Conservation (phyloP, 2,113 vertebrate genomes). For the Thalassarche chlororhynchos region DNA sequence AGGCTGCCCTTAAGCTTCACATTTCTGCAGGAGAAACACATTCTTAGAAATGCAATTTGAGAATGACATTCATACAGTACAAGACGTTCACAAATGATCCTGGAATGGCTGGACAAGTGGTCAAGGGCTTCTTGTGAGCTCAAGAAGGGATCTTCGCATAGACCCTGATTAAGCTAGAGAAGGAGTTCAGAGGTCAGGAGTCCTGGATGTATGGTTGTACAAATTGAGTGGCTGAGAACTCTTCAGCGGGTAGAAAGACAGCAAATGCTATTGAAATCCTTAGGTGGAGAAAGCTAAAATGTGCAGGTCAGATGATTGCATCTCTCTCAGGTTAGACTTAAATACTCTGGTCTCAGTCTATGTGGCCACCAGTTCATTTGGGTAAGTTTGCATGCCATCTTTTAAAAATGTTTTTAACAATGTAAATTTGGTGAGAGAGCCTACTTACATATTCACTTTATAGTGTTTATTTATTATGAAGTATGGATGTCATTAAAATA, state of each 20-base stretch:
- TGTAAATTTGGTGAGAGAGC: neutral
- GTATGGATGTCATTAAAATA: neutral
- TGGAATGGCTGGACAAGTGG: neutral
- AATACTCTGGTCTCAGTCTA: neutral
- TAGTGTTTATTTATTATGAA: neutral
- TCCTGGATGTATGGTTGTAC: neutral
- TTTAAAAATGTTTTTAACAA: neutral
- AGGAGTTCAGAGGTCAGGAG: neutral
- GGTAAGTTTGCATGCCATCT: neutral
- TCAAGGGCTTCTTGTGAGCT: neutral
- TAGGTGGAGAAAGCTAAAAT: neutral
- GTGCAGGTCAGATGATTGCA: neutral
- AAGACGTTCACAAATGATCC: neutral
- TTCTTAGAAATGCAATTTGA: neutral
- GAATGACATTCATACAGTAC: neutral
- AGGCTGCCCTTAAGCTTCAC: too few species aligned
- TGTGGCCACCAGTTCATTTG: neutral
- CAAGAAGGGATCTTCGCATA: neutral
- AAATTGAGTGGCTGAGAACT: neutral
- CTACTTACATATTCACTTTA: neutral
- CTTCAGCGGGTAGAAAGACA: neutral
- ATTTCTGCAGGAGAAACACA: neutral
- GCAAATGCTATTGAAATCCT: neutral
- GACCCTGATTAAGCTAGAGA: neutral
- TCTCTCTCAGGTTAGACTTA: neutral